These are phyloP conservation scores for Psix sp. DNA, from an alignment of 1,140 invertebrate genomes.

Conservation along the genomic window DNA sequence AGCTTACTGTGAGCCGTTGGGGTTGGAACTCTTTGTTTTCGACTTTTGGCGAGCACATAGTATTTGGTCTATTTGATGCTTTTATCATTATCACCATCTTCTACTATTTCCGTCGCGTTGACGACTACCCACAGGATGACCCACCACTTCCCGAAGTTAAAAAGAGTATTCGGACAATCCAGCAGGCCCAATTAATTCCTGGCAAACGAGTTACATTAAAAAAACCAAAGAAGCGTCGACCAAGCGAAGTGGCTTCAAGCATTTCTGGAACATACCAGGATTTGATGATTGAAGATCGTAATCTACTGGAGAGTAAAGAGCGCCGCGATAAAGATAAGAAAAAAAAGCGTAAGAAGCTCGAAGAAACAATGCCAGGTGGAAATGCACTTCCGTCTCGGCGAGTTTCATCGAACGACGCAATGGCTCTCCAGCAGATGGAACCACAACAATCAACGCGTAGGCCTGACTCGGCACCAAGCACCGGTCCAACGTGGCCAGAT, in stretches of 20 bases:
- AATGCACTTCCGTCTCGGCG: conserved; percentile 55
- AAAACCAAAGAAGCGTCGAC: conserved; percentile 79
- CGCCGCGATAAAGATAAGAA: conserved; percentile 70
- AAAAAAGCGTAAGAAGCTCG: conserved; percentile 70
- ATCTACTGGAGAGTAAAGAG: conserved; percentile 35
- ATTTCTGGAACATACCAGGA: conserved; percentile 80
- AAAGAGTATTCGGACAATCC: conserved; percentile 5
- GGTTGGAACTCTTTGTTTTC: conserved; percentile 81
- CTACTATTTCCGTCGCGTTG: conserved; percentile 72
- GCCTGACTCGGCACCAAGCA: conserved; percentile 63
- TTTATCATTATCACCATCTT: conserved; percentile 76
- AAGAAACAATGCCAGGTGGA: conserved; percentile 36
- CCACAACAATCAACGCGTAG: conserved; percentile 21
- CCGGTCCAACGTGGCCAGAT: conserved; percentile 34
- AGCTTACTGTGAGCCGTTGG: conserved; percentile 81
- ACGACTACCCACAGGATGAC: conserved; percentile 18
- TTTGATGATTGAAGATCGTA: conserved; percentile 76
- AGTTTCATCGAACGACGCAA: conserved; percentile 64
- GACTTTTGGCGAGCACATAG: conserved; percentile 77
- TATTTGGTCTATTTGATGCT: conserved; percentile 77
- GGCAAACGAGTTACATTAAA: conserved; percentile 66
- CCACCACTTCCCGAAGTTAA: conserved; percentile 12
- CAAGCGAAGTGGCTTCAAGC: conserved; percentile 86
- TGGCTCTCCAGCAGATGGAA: conserved; percentile 10
- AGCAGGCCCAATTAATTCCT: conserved; percentile 64